Evolutionary conservation across 2,113 vertebrate species (phyloP), one percentile per base, ranked within the genome.

Genomic region (Loxodonta africana): DNA sequence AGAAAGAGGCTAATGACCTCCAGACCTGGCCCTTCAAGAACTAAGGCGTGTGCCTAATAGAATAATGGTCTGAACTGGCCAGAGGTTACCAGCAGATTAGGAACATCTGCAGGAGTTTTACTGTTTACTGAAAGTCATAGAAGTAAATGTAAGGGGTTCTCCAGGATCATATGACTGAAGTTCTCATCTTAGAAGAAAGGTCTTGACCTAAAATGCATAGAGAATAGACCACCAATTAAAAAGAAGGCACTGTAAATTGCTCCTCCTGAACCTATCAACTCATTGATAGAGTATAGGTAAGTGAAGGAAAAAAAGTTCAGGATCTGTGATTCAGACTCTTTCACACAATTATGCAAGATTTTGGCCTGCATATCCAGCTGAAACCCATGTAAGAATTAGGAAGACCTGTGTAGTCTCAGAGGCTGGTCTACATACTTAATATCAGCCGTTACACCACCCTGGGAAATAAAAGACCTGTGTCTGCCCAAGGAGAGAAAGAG

Each of bases 61-160:
- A 92, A 76, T 67, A 53, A 26, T 74, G 41, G 20, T 88, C 88
- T 85, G 82, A 74, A 62, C 90, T 37, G 53, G 6, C 69, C 63
- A 62, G 88, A 65, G n/a, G 60, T 80, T 65, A 94, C 37, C 23
- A 1, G 18, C 6, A 46, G 62, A n/a, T 92, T 83, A 90, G 78
- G 46, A 92, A 76, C 4, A 90, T 76, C 10, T 5, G 11, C 25
- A 33, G 33, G 28, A 51, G 4, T 53, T 90, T 53, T 77, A 28
- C 91, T 88, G 88, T 91, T 92, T 67, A 65, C 88, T 60, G 5
- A 15, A 85, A 95, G 5, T 81, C 74, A 30, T 65, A 20, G 8
- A 48, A 81, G 46, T 76, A 46, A 25, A 95, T 21, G 10, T 69
- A 69, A 41, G 18, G 2, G 15, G 2, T 83, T 87, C 90, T 94